These are phyloP conservation scores for Taxidea taxus DNA, from an alignment of 2,113 vertebrate genomes.

Conservation along the genomic window DNA sequence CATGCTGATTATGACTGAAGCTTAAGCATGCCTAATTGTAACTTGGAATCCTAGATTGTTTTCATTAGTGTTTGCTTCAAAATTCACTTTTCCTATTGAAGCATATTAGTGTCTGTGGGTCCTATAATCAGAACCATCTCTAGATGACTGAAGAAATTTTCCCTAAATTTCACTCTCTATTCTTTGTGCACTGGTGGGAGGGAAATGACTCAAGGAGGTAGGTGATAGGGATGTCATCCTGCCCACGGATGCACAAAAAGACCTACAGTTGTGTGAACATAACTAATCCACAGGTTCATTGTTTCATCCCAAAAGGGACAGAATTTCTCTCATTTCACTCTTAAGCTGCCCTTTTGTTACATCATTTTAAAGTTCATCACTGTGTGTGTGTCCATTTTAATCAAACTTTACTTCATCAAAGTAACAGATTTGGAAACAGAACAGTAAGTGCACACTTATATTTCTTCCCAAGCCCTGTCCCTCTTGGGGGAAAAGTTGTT, in stretches of 20 bases:
- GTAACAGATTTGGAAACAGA: background rate
- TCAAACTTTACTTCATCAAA: background rate
- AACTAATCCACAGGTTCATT: background rate
- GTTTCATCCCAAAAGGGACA: background rate
- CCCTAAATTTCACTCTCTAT: background rate
- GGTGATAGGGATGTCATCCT: background rate
- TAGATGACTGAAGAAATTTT: background rate
- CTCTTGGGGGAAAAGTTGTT: background rate
- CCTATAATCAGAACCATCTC: background rate
- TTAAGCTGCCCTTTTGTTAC: background rate
- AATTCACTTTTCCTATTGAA: background rate
- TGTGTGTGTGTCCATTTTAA: background rate
- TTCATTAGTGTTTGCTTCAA: background rate
- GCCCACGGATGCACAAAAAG: background rate
- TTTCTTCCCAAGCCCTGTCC: background rate
- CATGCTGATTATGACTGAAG: background rate
- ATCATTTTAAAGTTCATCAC: background rate
- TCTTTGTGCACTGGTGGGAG: background rate
- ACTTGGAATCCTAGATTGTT: background rate
- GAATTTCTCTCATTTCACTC: background rate
- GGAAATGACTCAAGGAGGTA: background rate
- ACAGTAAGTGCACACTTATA: background rate
- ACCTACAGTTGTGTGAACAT: background rate
- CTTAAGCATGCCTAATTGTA: background rate
- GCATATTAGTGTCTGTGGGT: background rate